Evolutionary conservation across 2,797 vertebrate genomes (phyloP), one percentile per base, ranked within the genome.

Genomic region (Gymnothorax reevesii): DNA sequence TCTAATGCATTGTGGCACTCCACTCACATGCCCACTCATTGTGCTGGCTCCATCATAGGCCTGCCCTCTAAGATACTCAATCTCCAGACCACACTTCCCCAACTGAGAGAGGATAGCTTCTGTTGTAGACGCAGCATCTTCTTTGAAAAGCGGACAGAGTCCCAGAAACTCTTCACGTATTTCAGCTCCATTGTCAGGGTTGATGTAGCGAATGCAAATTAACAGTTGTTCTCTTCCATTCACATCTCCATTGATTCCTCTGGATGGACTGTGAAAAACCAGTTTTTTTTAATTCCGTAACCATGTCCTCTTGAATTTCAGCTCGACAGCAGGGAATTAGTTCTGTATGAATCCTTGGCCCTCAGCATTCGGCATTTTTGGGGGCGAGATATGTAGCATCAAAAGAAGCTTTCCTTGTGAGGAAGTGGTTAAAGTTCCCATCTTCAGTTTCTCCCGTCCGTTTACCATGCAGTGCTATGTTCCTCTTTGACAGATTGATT

Each of bases 21-120:
- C 33, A 42, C 33, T 42, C 33, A 42, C 33, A 42, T 42, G 33
- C 33, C 33, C 33, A 1, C 33, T 42, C 33, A 42, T 42, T 42
- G 33, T 42, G 33, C 33, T 42, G 33, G 33, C 88, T 86, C 86
- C 84, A 59, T 87, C 69, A 85, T 79, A 83, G 57, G 84, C 62
- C 49, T 89, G 82, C 80, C 86, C 82, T 71, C 75, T 87, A 77
- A 87, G 86, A 87, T 75, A 84, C 84, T 83, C 57, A 87, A 84
- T 79, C 83, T 84, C 55, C 33, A 87, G 86, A 84, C 71, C 69
- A 69, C 66, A 84, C 86, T 87, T 87, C 77, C 82, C 57, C 57
- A 86, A 62, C n/a, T 82, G 75, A 85, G 84, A 87, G 49, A 80
- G 84, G 79, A 87, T 86, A 52, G 59, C 64, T 73, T 89, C 17